Evolutionary conservation across 2,888 invertebrate species (phyloP), one percentile per base, ranked within the genome.

Genomic region (Gryllus longicercus): DNA sequence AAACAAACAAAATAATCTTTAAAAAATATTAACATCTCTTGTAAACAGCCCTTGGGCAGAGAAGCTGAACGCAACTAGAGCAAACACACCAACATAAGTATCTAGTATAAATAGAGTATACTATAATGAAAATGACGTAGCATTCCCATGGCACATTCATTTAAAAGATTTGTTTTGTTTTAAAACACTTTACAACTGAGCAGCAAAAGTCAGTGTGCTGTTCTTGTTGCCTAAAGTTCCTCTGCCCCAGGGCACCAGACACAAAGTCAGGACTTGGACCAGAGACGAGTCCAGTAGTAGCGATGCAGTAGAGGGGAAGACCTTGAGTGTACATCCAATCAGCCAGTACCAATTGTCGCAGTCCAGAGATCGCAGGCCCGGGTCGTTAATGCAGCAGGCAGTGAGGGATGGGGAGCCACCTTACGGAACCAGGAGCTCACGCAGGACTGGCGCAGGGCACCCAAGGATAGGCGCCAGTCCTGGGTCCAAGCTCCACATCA

Each of bases 291-390:
- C n/a, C 25, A 50, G 18, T n/a, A 49, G 18, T 50, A 49, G 38
- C 50, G n/a, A 49, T 50, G 79, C 74, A 51, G 51, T 49, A 77
- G 23, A 49, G 79, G 81, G 81, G 80, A 81, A 81, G 80, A 81
- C 80, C 80, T 81, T 81, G 79, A 78, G 80, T 78, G 78, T 78
- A 81, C 75, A 50, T 78, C 79, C 80, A 77, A 81, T 80, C 81
- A 79, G 78, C 78, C 78, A 81, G 80, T 80, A 80, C 80, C 81
- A 80, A 81, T 77, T 85, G 82, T 85, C 85, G 84, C 83, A 85
- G 85, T 86, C 86, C 86, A 84, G 85, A 84, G 84, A 85, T 83
- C 83, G 83, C 85, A 81, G 84, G 86, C 86, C 85, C 84, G 84
- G 84, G 86, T 86, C 85, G 83, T 84, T 83, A 84, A 82, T 83